Conservation (phyloP, 1,140 invertebrate species). For the Halictus rubicundus region DNA sequence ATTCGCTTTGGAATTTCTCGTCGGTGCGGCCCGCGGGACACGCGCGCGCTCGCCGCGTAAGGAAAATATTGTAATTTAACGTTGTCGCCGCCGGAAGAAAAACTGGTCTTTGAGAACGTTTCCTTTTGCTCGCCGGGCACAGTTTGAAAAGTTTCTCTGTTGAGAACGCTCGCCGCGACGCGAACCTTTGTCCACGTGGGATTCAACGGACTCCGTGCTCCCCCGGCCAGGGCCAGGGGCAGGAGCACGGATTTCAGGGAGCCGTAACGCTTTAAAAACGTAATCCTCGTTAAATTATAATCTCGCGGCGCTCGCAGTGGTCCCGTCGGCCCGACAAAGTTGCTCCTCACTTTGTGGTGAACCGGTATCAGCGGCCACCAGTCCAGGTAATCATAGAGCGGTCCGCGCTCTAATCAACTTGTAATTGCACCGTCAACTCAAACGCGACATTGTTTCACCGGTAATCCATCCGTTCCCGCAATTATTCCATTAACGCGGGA, state of each 20-base stretch:
- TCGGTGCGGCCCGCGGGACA: background rate
- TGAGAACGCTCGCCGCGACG: background rate
- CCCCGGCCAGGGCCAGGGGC: too few relatives aligned
- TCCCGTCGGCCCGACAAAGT: constrained; percentile 41
- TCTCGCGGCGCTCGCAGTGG: constrained; percentile 25
- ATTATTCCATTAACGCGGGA: constrained; percentile 47
- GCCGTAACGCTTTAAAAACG: constrained; percentile 15
- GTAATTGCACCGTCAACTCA: background rate
- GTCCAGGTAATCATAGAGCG: constrained; percentile 21
- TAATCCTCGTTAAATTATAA: constrained; percentile 53
- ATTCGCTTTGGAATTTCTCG: background rate
- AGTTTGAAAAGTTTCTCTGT: constrained; percentile 16
- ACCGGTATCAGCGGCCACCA: constrained; percentile 9
- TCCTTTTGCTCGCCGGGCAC: background rate
- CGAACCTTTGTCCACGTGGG: constrained; percentile 3
- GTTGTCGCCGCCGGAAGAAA: background rate
- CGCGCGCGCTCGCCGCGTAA: too few relatives aligned
- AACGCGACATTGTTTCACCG: background rate
- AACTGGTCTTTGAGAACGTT: constrained; percentile 4
- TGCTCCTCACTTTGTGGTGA: constrained; percentile 41
- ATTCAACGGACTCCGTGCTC: background rate
- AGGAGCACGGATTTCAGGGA: background rate
- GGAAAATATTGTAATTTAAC: constrained; percentile 24
- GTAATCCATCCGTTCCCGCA: constrained; percentile 43
- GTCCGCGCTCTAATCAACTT: constrained; percentile 34